phyloP scores from a whole-genome alignment of 2,797 vertebrate genomes.

The Sebastes hopkinsi region DNA sequence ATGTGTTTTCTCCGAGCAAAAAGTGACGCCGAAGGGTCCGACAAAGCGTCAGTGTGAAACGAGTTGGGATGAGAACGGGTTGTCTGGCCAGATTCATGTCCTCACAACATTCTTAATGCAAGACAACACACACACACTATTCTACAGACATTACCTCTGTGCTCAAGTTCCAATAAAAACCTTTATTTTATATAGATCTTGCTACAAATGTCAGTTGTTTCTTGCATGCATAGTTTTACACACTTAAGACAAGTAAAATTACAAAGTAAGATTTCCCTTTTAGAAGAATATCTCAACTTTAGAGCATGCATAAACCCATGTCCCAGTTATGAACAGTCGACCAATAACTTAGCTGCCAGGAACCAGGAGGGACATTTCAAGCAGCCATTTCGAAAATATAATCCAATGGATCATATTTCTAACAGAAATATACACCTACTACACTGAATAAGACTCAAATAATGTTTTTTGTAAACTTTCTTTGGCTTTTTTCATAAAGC shows the following conservation, averaged over 20 bases:
- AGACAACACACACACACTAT: neutral
- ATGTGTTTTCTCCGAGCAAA: too few relatives aligned
- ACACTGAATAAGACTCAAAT: conserved; percentile 35
- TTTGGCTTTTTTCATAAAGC: conserved; percentile 71
- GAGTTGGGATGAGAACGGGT: too few relatives aligned
- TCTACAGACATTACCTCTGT: neutral
- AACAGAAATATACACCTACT: conserved; percentile 19
- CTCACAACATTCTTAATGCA: too few relatives aligned
- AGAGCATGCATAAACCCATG: conserved; percentile 50
- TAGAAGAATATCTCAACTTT: conserved; percentile 36
- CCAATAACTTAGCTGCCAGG: conserved; percentile 23
- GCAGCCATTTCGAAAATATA: conserved; percentile 25
- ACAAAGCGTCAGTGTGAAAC: too few relatives aligned
- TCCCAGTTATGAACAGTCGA: conserved; percentile 36
- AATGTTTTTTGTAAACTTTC: conserved; percentile 59
- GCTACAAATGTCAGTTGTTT: conserved; percentile 75
- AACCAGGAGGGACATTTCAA: conserved; percentile 7
- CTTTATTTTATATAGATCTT: conserved; percentile 74
- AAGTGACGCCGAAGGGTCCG: too few relatives aligned
- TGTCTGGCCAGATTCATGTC: too few relatives aligned
- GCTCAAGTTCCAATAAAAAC: conserved; percentile 62
- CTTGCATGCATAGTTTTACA: conserved; percentile 83
- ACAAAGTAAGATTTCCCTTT: conserved; percentile 61
- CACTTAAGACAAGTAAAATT: conserved; percentile 65
- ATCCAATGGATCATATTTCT: conserved; percentile 21